A percentile compares a stretch with the other conserved stretches of the same genome.
phyloP scores from a whole-genome alignment of 2,113 vertebrate genomes.

The Nibea coibor region DNA sequence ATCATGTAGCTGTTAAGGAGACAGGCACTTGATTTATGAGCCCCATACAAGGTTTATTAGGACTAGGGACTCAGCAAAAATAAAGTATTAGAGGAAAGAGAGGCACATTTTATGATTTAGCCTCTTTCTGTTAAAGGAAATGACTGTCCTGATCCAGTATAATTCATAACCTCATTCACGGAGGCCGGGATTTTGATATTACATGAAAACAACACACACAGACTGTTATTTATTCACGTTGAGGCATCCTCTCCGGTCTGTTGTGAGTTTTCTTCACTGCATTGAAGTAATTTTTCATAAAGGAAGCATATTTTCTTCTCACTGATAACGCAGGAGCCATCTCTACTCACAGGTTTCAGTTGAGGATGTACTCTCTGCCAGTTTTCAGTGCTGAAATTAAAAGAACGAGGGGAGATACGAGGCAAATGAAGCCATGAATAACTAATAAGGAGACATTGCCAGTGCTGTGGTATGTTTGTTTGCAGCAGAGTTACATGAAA shows the following conservation, averaged over 20 bases:
- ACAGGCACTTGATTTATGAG: conserved; percentile 75
- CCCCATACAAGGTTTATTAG: conserved; percentile 53
- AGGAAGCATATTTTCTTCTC: conserved; percentile 36
- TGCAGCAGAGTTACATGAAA: conserved; percentile 62
- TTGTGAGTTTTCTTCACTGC: conserved; percentile 49
- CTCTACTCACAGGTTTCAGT: conserved; percentile 9
- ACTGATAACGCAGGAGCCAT: conserved; percentile 2
- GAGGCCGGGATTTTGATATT: conserved; percentile 37
- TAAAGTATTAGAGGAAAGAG: conserved; percentile 36
- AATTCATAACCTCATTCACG: conserved; percentile 23
- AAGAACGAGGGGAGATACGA: conserved; percentile 56
- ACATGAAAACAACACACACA: conserved; percentile 23
- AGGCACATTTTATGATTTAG: conserved; percentile 50
- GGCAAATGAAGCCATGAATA: conserved; percentile 67
- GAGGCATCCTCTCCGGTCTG: conserved; percentile 15
- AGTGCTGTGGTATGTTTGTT: conserved; percentile 47
- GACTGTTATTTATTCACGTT: conserved; percentile 42
- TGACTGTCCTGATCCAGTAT: conserved; percentile 49
- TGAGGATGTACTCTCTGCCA: conserved; percentile 30
- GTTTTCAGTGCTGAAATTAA: conserved; percentile 26
- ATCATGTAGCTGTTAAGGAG: conserved; percentile 70
- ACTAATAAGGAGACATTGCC: conserved; percentile 60
- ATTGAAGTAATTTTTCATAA: conserved; percentile 45
- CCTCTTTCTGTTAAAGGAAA: conserved; percentile 61
- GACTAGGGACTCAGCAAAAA: conserved; percentile 47